Conservation (phyloP, 2,113 vertebrate species). For the Xenopus borealis region DNA sequence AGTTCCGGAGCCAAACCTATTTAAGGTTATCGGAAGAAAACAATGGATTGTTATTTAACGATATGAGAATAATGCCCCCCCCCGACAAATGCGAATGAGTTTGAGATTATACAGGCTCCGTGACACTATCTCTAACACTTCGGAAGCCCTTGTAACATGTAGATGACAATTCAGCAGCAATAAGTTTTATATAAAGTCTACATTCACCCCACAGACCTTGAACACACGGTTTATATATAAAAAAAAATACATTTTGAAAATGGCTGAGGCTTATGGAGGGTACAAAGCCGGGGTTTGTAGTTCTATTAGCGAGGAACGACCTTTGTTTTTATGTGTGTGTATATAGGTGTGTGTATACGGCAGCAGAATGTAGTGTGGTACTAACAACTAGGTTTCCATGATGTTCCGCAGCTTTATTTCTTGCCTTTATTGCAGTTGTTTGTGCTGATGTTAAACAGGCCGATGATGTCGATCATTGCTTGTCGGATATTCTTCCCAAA, state of each 20-base stretch:
- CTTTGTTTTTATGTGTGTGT: constrained; percentile 7
- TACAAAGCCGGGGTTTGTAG: not conserved
- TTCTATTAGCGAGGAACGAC: no score
- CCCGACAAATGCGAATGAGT: not conserved
- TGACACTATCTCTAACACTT: not conserved
- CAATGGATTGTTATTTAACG: no score
- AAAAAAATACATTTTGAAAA: not conserved
- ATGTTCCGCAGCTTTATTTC: constrained; percentile 1
- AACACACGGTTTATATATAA: constrained; percentile 7
- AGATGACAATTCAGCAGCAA: constrained; percentile 32
- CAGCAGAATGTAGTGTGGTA: not conserved
- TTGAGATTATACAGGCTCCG: not conserved
- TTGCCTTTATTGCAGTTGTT: constrained; percentile 55
- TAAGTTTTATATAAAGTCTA: not conserved
- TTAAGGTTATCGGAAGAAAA: not conserved
- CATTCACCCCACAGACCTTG: constrained; percentile 5
- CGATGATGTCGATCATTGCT: constrained; percentile 80
- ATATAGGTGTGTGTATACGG: no score
- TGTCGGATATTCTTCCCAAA: constrained; percentile 80
- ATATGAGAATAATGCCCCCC: not conserved
- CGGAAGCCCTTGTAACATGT: constrained; percentile 35
- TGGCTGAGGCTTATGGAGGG: not conserved
- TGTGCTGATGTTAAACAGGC: constrained; percentile 64
- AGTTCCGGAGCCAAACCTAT: not conserved
- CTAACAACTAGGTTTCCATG: not conserved